A percentile compares a stretch with the other conserved stretches of the same genome.
phyloP scores from a whole-genome alignment of 2,113 vertebrate species.

The Sebastes schlegelii region DNA sequence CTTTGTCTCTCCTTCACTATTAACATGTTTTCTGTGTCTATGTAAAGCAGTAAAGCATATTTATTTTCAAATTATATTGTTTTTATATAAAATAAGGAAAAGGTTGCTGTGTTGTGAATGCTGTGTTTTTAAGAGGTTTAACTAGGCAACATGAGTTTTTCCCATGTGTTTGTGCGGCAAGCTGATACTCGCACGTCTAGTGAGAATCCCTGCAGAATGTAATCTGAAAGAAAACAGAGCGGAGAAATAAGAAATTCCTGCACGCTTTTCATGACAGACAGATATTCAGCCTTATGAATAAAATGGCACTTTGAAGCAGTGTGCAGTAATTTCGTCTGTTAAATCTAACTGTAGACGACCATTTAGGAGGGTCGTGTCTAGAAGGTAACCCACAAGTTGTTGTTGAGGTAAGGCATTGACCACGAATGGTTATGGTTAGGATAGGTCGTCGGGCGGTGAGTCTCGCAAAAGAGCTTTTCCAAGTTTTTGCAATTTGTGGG shows the following conservation, averaged over 20 bases:
- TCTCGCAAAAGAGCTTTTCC: too few species aligned
- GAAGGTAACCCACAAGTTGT: too few species aligned
- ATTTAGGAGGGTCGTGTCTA: not conserved
- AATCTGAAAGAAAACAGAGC: conserved; percentile 12
- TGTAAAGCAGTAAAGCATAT: conserved; percentile 86
- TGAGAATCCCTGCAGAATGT: conserved; percentile 30
- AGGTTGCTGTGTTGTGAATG: conserved; percentile 80
- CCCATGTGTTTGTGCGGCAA: conserved; percentile 34
- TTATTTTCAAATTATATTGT: conserved; percentile 88
- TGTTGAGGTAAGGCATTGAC: too few species aligned
- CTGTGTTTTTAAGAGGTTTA: conserved; percentile 70
- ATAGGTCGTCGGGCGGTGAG: too few species aligned
- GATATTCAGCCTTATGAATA: conserved; percentile 63
- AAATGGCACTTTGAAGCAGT: conserved; percentile 69
- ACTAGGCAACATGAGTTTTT: conserved; percentile 14
- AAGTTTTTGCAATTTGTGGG: too few species aligned
- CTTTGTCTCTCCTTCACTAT: conserved; percentile 82
- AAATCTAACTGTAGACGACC: not conserved
- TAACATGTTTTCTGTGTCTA: conserved; percentile 83
- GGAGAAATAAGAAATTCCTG: conserved; percentile 41
- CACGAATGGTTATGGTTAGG: too few species aligned
- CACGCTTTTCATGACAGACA: conserved; percentile 51
- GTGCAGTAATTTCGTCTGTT: conserved; percentile 56
- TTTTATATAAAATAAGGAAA: conserved; percentile 87
- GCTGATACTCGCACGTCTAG: conserved; percentile 22